Conservation (phyloP, 2,113 vertebrate genomes). For the Pygoscelis antarcticus region DNA sequence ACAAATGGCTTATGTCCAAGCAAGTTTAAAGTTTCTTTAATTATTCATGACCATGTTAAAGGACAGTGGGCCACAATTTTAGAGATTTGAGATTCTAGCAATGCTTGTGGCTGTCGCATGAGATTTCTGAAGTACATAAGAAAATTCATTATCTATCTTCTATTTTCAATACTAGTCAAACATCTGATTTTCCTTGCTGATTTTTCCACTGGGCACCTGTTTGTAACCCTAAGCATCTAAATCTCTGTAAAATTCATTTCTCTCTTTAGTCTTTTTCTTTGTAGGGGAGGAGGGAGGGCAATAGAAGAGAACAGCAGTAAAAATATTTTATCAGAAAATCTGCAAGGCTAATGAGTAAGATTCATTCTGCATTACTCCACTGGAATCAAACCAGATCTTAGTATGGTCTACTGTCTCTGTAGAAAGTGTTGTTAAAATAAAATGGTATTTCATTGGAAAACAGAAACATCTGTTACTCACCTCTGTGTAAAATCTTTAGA, state of each 20-base stretch:
- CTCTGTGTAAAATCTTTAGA: slow-evolving; percentile 97
- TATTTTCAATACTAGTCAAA: neutral
- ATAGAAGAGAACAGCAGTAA: neutral
- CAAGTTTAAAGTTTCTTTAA: neutral
- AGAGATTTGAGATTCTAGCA: neutral
- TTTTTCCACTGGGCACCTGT: neutral
- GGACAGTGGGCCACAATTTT: neutral
- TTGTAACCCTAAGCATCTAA: neutral
- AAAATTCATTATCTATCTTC: neutral
- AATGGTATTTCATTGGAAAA: neutral
- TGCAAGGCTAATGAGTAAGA: neutral
- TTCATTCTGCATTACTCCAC: neutral
- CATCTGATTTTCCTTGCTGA: neutral
- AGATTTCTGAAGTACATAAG: neutral
- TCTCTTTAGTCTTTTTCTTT: neutral
- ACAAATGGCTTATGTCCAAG: neutral
- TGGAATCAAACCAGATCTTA: neutral
- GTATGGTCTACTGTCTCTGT: neutral
- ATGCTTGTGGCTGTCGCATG: rapidly evolving
- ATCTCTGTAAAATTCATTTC: neutral
- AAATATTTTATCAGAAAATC: neutral
- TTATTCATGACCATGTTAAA: neutral
- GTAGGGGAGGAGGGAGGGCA: neutral
- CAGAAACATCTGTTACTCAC: slow-evolving; percentile 74
- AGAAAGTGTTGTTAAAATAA: neutral